phyloP scores from a whole-genome alignment of 2,797 vertebrate genomes.

The Pyrocephalus nanus region DNA sequence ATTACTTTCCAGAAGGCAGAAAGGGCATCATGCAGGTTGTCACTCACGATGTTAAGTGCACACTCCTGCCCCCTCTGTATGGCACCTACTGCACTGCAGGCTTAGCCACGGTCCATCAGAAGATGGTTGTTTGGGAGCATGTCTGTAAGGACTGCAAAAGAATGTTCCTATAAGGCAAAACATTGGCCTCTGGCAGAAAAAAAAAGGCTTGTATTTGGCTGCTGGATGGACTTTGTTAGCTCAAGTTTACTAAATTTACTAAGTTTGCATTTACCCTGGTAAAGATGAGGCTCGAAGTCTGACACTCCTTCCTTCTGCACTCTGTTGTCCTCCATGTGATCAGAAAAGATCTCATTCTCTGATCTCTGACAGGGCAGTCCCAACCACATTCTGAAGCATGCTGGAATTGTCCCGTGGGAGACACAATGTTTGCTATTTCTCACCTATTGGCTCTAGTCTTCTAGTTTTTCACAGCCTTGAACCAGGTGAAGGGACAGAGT shows the following conservation, averaged over 20 bases:
- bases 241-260: background rate
- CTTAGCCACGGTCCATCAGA: background rate
- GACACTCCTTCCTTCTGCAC: background rate
- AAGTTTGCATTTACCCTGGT: background rate
- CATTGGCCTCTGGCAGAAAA: background rate
- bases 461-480: background rate
- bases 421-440: background rate
- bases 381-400: background rate
- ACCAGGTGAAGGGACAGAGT: background rate
- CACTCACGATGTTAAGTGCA: accelerated
- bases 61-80: background rate
- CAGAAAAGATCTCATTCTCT: background rate
- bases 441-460: background rate
- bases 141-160: background rate
- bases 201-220: background rate
- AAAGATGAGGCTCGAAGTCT: background rate
- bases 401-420: background rate
- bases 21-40: background rate
- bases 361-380: background rate
- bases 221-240: background rate
- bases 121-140: background rate
- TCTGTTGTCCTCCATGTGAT: accelerated
- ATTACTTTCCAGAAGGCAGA: background rate
- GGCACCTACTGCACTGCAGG: accelerated
- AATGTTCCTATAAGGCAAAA: background rate